These are phyloP conservation scores for Ptilonorhynchus violaceus DNA, from an alignment of 2,113 vertebrate genomes.

Conservation along the genomic window DNA sequence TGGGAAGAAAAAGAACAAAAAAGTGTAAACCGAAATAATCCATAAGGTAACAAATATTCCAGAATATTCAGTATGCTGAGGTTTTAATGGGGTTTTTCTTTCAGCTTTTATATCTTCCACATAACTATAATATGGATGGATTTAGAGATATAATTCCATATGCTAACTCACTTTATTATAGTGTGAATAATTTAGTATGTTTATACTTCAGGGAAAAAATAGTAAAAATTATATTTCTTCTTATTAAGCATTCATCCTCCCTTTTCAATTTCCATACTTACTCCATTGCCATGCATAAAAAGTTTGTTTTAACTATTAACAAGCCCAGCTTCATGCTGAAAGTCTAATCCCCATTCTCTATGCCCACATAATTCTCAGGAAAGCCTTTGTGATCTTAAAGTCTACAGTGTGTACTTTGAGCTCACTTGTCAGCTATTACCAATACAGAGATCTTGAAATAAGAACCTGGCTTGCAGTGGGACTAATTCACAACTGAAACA, in stretches of 20 bases:
- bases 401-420: not conserved
- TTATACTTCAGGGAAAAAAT: not conserved
- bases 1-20: not conserved
- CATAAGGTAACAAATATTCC: not conserved
- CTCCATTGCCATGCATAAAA: not conserved
- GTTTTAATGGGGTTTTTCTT: not conserved
- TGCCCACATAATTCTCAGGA: not conserved
- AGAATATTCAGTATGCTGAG: not conserved
- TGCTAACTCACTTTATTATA: not conserved
- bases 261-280: not conserved
- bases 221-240: not conserved
- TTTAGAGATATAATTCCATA: not conserved
- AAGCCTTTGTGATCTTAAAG: not conserved
- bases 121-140: not conserved
- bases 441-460: not conserved
- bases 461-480: not conserved
- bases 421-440: not conserved
- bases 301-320: not conserved
- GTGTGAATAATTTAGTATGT: constrained; percentile 12
- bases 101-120: not conserved
- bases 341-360: not conserved
- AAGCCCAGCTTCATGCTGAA: not conserved
- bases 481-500: not conserved
- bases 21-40: not conserved
- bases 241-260: not conserved